phyloP scores from a whole-genome alignment of 2,888 invertebrate genomes.

The Lycaena phlaeas region DNA sequence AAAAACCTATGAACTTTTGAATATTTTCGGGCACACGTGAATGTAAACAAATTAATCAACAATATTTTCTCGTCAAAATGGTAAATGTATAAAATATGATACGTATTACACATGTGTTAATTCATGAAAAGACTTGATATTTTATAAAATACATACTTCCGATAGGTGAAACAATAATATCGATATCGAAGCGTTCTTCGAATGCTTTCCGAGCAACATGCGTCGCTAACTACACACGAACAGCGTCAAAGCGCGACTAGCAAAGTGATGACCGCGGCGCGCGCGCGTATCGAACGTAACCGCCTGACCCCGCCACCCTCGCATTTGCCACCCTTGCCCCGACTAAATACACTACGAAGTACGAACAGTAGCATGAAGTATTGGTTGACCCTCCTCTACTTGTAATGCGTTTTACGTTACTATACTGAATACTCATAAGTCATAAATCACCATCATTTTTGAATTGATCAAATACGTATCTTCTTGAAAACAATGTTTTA shows the following conservation, averaged over 20 bases:
- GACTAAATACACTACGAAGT: slow-evolving; percentile 24
- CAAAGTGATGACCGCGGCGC: slow-evolving; percentile 40
- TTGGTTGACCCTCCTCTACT: slow-evolving; percentile 18
- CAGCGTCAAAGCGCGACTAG: slow-evolving; percentile 58
- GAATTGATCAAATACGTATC: too few species aligned
- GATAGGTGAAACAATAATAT: slow-evolving; percentile 37
- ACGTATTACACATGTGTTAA: neutral
- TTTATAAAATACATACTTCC: slow-evolving; percentile 48
- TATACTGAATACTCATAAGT: slow-evolving; percentile 12
- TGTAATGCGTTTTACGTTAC: slow-evolving; percentile 17
- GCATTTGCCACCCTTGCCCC: slow-evolving; percentile 32
- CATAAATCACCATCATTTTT: too few species aligned
- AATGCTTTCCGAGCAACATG: slow-evolving; percentile 30
- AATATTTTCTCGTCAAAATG: neutral
- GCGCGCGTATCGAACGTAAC: slow-evolving; percentile 67
- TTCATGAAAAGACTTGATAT: neutral
- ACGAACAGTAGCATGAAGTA: slow-evolving; percentile 16
- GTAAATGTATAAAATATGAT: neutral
- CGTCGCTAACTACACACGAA: slow-evolving; percentile 33
- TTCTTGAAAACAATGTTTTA: too few species aligned
- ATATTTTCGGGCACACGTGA: neutral
- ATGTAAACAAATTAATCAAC: slow-evolving; percentile 10
- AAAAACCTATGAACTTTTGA: neutral
- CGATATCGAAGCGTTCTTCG: slow-evolving; percentile 58
- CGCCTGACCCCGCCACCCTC: slow-evolving; percentile 45